Conservation (phyloP, 2,113 vertebrate genomes). For the Tyto alba region DNA sequence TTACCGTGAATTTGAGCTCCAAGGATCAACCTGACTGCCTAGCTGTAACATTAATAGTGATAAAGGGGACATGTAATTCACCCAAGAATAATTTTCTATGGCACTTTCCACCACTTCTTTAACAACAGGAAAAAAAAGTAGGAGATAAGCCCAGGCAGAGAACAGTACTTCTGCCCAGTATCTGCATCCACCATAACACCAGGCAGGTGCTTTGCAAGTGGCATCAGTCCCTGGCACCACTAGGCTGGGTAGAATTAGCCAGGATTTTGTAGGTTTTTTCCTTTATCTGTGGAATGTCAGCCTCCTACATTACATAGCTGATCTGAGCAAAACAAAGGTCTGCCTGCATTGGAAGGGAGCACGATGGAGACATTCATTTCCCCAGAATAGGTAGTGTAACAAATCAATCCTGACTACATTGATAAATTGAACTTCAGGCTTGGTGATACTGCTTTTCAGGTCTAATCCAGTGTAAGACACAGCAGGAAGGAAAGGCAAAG, state of each 20-base stretch:
- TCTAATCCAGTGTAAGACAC: constrained; percentile 52
- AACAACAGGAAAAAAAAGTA: background rate
- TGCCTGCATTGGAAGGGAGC: constrained; percentile 32
- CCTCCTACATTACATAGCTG: constrained; percentile 50
- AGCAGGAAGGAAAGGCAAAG: constrained; percentile 50
- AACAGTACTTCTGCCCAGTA: background rate
- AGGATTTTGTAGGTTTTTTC: constrained; percentile 18
- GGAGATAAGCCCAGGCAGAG: background rate
- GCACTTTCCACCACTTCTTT: background rate
- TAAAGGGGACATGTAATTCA: background rate
- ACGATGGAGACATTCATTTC: constrained; percentile 47
- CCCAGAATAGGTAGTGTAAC: constrained; percentile 43
- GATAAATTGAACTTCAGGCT: constrained; percentile 55
- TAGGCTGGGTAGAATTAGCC: constrained; percentile 9
- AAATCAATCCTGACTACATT: constrained; percentile 51
- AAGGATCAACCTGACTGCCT: background rate
- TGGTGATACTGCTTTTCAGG: constrained; percentile 47
- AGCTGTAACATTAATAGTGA: background rate
- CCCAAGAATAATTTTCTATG: background rate
- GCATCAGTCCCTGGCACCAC: background rate
- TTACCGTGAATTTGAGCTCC: background rate
- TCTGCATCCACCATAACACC: background rate
- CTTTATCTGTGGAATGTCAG: constrained; percentile 54
- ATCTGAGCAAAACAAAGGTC: constrained; percentile 62
- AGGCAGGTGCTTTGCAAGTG: background rate